phyloP scores from a whole-genome alignment of 2,113 vertebrate species.

The Prinia subflava region DNA sequence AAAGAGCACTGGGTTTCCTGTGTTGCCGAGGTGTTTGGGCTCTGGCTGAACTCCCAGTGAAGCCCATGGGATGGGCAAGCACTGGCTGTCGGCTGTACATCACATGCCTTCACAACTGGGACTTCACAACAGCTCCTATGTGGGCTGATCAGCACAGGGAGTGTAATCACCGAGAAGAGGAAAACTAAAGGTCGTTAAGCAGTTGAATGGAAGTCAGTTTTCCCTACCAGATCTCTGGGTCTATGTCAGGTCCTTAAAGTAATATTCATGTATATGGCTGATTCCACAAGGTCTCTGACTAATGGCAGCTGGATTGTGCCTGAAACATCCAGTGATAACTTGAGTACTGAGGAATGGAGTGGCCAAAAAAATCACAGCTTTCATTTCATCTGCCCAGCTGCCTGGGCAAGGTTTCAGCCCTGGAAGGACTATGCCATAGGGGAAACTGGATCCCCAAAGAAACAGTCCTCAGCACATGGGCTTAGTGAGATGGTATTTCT shows the following conservation, averaged over 20 bases:
- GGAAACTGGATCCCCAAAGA: background rate
- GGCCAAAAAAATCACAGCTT: background rate
- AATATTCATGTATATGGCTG: background rate
- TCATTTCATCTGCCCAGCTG: background rate
- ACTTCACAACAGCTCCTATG: background rate
- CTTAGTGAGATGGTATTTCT: background rate
- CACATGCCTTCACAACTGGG: background rate
- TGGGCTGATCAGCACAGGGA: background rate
- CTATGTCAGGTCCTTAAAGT: background rate
- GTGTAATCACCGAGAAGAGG: rapidly evolving
- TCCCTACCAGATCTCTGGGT: background rate
- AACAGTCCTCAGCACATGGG: rapidly evolving
- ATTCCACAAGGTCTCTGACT: background rate
- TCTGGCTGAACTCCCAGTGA: background rate
- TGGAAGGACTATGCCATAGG: background rate
- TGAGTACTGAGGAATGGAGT: rapidly evolving
- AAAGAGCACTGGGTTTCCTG: background rate
- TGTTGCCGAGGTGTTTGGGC: background rate
- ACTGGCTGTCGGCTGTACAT: background rate
- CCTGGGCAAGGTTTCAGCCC: background rate
- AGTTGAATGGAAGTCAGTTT: background rate
- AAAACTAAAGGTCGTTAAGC: background rate
- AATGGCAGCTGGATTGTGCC: background rate
- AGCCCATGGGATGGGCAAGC: background rate
- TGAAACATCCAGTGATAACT: background rate